phyloP scores from a whole-genome alignment of 2,797 vertebrate species.

The Vespertilio murinus region DNA sequence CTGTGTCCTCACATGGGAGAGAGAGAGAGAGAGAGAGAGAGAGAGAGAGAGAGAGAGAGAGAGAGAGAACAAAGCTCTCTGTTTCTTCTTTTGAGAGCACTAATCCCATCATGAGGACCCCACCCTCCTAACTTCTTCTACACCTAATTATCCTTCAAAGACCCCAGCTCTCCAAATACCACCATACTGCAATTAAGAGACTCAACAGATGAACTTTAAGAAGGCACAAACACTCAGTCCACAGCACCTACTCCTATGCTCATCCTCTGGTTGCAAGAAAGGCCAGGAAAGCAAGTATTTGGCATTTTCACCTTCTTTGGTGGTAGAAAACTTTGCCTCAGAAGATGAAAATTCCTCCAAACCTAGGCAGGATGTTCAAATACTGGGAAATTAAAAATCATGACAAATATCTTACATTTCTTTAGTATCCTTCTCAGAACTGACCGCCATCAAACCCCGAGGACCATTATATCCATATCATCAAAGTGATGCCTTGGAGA shows the following conservation, averaged over 20 bases:
- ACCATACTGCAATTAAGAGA: neutral
- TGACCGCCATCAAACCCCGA: neutral
- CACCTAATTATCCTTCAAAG: neutral
- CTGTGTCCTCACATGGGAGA: neutral
- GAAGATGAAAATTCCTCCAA: neutral
- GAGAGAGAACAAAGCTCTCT: neutral
- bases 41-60: neutral
- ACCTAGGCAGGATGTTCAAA: neutral
- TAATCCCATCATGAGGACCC: neutral
- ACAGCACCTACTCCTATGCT: neutral
- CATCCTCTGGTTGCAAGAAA: too few relatives aligned
- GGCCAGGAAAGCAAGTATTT: neutral
- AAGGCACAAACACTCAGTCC: neutral
- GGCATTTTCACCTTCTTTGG: neutral
- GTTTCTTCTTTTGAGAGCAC: neutral
- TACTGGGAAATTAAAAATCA: neutral
- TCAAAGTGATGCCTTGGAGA: neutral
- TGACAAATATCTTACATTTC: neutral
- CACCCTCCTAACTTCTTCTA: neutral
- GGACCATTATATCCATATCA: neutral
- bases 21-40: neutral
- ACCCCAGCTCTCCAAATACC: neutral
- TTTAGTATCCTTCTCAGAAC: neutral
- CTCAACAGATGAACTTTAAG: neutral
- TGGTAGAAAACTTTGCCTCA: neutral